These are phyloP conservation scores for Folsomia manolachei DNA, from an alignment of 2,888 invertebrate species.

Conservation along the genomic window DNA sequence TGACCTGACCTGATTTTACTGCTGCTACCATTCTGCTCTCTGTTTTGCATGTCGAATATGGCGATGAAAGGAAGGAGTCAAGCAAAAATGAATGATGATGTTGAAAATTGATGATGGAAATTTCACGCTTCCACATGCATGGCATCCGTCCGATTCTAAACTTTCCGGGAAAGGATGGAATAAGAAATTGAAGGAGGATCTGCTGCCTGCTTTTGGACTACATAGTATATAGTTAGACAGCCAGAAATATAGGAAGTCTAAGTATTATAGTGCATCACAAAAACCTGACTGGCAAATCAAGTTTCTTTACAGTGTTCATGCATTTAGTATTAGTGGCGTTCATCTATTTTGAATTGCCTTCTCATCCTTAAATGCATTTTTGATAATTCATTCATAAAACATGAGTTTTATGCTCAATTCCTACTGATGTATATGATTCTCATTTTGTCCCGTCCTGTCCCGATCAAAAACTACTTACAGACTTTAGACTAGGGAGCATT, in stretches of 20 bases:
- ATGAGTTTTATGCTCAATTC: background rate
- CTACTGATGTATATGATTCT: background rate
- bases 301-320: background rate
- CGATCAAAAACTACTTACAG: background rate
- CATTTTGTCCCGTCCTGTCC: background rate
- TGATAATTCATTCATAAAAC: constrained; percentile 6
- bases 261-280: background rate
- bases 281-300: background rate
- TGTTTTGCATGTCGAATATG: background rate
- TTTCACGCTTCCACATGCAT: constrained; percentile 14
- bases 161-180: background rate
- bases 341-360: background rate
- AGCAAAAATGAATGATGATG: constrained; percentile 12
- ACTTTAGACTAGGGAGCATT: background rate
- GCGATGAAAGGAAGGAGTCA: constrained; percentile 12
- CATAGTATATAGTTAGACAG: too few relatives aligned
- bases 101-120: constrained; percentile 16
- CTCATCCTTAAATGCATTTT: background rate
- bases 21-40: background rate
- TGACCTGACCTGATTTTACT: background rate
- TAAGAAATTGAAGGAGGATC: too few relatives aligned
- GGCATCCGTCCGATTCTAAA: background rate
- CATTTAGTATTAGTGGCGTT: background rate
- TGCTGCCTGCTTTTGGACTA: background rate
- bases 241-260: too few relatives aligned